Evolutionary conservation across 2,888 invertebrate species (phyloP).

Genomic region (Lysandra coridon): DNA sequence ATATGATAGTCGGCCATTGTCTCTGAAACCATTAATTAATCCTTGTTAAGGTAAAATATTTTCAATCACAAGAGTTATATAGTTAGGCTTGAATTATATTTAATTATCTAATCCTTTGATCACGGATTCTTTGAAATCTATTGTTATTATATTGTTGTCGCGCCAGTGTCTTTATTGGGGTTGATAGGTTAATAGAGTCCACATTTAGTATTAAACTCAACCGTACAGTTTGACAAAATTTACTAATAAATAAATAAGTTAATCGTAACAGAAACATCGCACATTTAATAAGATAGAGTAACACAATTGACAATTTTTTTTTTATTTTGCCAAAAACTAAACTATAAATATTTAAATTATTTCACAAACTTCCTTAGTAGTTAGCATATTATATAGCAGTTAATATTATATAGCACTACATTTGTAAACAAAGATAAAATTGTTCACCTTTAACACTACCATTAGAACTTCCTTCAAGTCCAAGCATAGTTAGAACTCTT

Average conservation of each 20-base stretch:
- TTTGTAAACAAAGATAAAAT: constrained; percentile 2
- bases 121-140: too few species aligned
- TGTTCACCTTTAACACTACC: background rate
- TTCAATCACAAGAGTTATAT: background rate
- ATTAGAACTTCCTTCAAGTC: background rate
- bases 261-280: too few species aligned
- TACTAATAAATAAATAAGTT: too few species aligned
- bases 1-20: constrained; percentile 66
- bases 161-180: too few species aligned
- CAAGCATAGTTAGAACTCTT: background rate
- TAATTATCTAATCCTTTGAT: too few species aligned
- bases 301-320: too few species aligned
- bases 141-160: too few species aligned
- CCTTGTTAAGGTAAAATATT: background rate
- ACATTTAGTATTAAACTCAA: too few species aligned
- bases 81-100: background rate
- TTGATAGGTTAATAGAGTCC: too few species aligned
- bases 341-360: background rate
- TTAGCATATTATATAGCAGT: background rate
- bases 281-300: too few species aligned
- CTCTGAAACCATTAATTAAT: constrained; percentile 37
- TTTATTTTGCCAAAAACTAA: background rate
- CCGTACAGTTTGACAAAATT: too few species aligned
- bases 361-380: background rate
- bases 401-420: background rate